These are phyloP conservation scores for Crossocerus cetratus DNA, from an alignment of 2,888 invertebrate genomes.

Conservation along the genomic window DNA sequence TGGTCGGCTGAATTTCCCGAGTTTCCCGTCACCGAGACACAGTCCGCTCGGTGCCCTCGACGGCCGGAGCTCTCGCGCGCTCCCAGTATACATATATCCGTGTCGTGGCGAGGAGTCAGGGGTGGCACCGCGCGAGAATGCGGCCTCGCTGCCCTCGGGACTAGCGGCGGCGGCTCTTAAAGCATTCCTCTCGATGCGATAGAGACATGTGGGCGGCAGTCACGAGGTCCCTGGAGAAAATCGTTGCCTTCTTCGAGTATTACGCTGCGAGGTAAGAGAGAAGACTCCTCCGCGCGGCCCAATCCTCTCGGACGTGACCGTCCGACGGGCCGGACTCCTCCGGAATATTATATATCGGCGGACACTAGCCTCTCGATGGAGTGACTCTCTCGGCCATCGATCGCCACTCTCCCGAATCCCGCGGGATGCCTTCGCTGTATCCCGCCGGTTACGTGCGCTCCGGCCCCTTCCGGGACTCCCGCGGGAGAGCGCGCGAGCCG, in stretches of 20 bases:
- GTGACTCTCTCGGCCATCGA: neutral
- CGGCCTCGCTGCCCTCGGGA: slow-evolving; percentile 4
- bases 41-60: neutral
- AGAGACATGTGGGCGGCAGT: slow-evolving; percentile 89
- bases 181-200: slow-evolving; percentile 64
- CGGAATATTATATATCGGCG: neutral
- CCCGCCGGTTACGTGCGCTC: too few species aligned
- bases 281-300: too few species aligned
- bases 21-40: neutral
- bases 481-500: too few species aligned
- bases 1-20: neutral
- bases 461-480: too few species aligned
- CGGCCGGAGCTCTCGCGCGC: too few species aligned
- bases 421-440: too few species aligned
- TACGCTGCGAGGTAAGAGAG: slow-evolving; percentile 84
- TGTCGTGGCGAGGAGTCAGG: too few species aligned
- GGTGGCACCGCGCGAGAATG: slow-evolving; percentile 4
- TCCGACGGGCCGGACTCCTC: neutral
- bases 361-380: neutral
- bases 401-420: neutral
- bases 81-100: too few species aligned
- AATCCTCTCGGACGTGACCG: slow-evolving; percentile 1
- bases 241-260: slow-evolving; percentile 90
- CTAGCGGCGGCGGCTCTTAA: slow-evolving; percentile 18
- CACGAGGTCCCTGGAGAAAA: slow-evolving; percentile 88